A percentile compares a stretch with the other conserved stretches of the same genome.
These are phyloP conservation scores for Trypoxylon attenuatum DNA, from an alignment of 2,888 invertebrate genomes.

Conservation along the genomic window DNA sequence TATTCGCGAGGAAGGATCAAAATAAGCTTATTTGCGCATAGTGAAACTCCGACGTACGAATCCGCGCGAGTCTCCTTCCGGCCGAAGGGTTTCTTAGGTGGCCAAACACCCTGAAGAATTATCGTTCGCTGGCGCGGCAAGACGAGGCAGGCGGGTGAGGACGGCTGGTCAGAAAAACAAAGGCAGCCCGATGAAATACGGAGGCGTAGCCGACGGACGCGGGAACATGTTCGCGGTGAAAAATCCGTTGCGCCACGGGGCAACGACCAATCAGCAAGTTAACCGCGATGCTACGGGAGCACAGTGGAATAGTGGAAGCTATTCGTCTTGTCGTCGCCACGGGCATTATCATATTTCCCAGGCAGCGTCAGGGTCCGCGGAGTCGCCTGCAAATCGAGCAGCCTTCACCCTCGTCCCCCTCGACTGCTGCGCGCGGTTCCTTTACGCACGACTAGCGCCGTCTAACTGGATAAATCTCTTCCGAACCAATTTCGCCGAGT, in stretches of 20 bases:
- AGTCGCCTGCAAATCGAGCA: constrained; percentile 37
- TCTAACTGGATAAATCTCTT: constrained; percentile 65
- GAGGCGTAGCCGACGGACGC: constrained; percentile 34
- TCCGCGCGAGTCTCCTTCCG: background rate
- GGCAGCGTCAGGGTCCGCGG: constrained; percentile 44
- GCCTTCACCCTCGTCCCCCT: constrained; percentile 15
- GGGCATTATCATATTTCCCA: constrained; percentile 67
- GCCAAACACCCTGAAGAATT: constrained; percentile 43
- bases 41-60: constrained; percentile 4
- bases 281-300: constrained; percentile 56
- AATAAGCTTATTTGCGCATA: background rate
- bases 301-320: constrained; percentile 54
- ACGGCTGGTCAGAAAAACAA: constrained; percentile 35
- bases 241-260: constrained; percentile 52
- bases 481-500: constrained; percentile 66
- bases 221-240: constrained; percentile 46
- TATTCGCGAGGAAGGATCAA: background rate
- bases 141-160: constrained; percentile 1
- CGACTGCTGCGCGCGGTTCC: constrained; percentile 35
- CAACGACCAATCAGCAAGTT: constrained; percentile 66
- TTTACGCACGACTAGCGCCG: constrained; percentile 51
- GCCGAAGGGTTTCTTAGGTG: constrained; percentile 11
- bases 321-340: constrained; percentile 66
- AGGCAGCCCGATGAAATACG: constrained; percentile 53
- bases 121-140: constrained; percentile 33